Evolutionary conservation across 2,888 invertebrate species (phyloP).

Genomic region (Dusona sp.): DNA sequence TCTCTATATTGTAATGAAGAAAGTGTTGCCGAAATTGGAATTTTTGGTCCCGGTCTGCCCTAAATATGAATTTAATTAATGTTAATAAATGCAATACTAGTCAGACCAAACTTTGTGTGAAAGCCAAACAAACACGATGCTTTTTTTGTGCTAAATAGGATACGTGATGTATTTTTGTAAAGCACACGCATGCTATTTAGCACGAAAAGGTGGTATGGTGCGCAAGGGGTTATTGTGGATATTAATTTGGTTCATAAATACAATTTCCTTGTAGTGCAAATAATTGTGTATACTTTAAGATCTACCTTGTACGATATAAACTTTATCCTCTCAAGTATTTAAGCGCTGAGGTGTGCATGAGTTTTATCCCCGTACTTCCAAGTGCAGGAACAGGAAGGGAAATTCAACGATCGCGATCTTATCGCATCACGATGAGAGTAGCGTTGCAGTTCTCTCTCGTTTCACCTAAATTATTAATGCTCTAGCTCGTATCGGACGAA

Average conservation of each 20-base stretch:
- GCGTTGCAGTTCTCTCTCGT: constrained; percentile 34
- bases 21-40: too few relatives aligned
- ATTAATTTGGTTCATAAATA: neutral
- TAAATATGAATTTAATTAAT: neutral
- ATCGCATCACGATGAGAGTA: constrained; percentile 51
- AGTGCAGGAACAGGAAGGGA: neutral
- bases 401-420: constrained; percentile 60
- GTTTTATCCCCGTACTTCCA: constrained; percentile 4
- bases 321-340: constrained; percentile 12
- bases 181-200: too few relatives aligned
- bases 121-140: too few relatives aligned
- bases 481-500: constrained; percentile 32
- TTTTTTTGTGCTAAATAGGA: too few relatives aligned
- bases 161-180: too few relatives aligned
- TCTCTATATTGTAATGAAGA: too few relatives aligned
- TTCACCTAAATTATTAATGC: constrained; percentile 61
- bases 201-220: too few relatives aligned
- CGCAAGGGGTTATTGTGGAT: neutral
- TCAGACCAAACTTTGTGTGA: neutral
- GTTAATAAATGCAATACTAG: neutral
- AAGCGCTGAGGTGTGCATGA: constrained; percentile 18
- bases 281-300: constrained; percentile 3
- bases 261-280: constrained; percentile 1
- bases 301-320: neutral
- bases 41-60: too few relatives aligned